Evolutionary conservation across 2,797 vertebrate genomes (phyloP).

Genomic region (Arvicola amphibius): DNA sequence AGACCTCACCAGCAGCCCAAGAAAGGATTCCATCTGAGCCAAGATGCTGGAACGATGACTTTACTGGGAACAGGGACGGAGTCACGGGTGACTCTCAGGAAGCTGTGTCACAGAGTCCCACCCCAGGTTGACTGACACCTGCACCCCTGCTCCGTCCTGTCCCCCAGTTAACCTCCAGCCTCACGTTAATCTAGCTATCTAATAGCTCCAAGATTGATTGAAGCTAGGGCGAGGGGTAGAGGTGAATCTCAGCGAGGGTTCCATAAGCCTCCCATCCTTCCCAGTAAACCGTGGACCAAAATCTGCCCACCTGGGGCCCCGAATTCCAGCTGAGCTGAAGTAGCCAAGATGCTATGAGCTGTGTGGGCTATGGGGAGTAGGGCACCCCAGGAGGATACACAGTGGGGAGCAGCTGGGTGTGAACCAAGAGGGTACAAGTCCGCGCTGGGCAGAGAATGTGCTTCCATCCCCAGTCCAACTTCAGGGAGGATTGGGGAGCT

Average conservation of each 20-base stretch:
- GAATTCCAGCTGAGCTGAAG: background rate
- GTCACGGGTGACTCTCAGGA: background rate
- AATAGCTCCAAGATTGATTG: background rate
- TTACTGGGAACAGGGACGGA: background rate
- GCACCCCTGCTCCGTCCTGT: no score
- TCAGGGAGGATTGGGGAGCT: background rate
- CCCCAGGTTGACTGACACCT: background rate
- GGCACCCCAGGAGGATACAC: no score
- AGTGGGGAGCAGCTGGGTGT: background rate
- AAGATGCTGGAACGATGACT: background rate
- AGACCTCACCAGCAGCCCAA: background rate
- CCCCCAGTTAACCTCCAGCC: background rate
- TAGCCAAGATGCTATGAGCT: background rate
- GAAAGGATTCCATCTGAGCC: background rate
- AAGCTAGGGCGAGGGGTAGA: background rate
- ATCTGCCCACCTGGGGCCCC: background rate
- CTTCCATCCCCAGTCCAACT: background rate
- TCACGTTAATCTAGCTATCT: background rate
- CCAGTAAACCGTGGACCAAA: background rate
- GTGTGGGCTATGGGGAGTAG: rapidly evolving
- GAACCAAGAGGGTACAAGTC: background rate
- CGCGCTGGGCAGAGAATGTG: rapidly evolving
- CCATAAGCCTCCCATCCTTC: background rate
- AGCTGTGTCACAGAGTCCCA: background rate
- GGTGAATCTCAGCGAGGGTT: background rate